Evolutionary conservation across 2,888 invertebrate species (phyloP).

Genomic region (Epirrhoe alternata): DNA sequence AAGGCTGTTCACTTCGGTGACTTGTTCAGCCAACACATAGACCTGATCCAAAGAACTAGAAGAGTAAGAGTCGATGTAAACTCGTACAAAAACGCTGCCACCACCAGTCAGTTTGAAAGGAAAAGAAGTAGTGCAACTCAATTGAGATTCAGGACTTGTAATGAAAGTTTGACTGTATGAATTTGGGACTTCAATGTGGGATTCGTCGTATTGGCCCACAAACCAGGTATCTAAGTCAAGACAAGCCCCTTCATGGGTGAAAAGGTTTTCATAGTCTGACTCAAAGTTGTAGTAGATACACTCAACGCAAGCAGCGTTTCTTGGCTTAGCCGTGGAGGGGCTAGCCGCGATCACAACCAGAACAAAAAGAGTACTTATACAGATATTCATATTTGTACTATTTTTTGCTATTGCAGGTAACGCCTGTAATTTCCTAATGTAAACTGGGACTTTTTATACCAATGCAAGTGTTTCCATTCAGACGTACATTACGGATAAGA

Average conservation of each 20-base stretch:
- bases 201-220: neutral
- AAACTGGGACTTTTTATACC: neutral
- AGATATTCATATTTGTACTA: neutral
- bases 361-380: neutral
- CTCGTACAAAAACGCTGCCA: neutral
- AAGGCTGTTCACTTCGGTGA: neutral
- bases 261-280: neutral
- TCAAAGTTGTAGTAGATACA: neutral
- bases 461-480: neutral
- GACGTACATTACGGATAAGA: neutral
- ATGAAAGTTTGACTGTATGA: neutral
- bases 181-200: neutral
- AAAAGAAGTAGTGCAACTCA: neutral
- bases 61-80: neutral
- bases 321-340: neutral
- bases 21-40: neutral
- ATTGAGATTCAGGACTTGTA: neutral
- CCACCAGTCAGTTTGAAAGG: neutral
- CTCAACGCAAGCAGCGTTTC: neutral
- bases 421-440: neutral
- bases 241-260: neutral
- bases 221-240: neutral
- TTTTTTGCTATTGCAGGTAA: neutral
- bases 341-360: neutral
- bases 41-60: neutral